These are phyloP conservation scores for Timema podura DNA, from an alignment of 2,888 invertebrate species.

Conservation along the genomic window DNA sequence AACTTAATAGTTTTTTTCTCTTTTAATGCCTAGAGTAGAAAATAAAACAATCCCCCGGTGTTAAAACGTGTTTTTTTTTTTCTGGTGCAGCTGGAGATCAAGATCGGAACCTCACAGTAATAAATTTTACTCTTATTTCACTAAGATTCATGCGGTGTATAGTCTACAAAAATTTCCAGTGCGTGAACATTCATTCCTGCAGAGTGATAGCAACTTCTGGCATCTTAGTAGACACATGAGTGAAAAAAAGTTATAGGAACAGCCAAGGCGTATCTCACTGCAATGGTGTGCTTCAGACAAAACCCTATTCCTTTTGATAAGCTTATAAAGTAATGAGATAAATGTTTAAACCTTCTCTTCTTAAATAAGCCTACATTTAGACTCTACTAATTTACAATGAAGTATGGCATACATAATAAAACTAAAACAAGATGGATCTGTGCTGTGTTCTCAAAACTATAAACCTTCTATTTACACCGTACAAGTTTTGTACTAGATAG, in stretches of 20 bases:
- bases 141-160: neutral
- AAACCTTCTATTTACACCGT: neutral
- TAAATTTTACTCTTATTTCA: constrained; percentile 4
- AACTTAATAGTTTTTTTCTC: constrained; percentile 8
- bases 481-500: neutral
- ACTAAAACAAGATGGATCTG: constrained; percentile 2
- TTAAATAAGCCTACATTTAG: constrained; percentile 4
- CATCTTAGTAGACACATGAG: no score
- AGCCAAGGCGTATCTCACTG: no score
- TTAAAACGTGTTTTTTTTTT: no score
- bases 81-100: neutral
- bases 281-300: neutral
- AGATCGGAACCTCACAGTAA: constrained; percentile 1
- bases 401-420: constrained; percentile 1
- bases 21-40: no score
- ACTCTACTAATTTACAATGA: neutral
- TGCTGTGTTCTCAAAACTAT: constrained; percentile 9
- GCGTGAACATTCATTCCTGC: neutral
- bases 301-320: neutral
- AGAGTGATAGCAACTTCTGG: neutral
- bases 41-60: no score
- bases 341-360: neutral
- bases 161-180: neutral
- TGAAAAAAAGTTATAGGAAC: no score
- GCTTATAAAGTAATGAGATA: neutral